These are phyloP conservation scores for Cephalopholis sonnerati DNA, from an alignment of 2,113 vertebrate species.

Conservation along the genomic window DNA sequence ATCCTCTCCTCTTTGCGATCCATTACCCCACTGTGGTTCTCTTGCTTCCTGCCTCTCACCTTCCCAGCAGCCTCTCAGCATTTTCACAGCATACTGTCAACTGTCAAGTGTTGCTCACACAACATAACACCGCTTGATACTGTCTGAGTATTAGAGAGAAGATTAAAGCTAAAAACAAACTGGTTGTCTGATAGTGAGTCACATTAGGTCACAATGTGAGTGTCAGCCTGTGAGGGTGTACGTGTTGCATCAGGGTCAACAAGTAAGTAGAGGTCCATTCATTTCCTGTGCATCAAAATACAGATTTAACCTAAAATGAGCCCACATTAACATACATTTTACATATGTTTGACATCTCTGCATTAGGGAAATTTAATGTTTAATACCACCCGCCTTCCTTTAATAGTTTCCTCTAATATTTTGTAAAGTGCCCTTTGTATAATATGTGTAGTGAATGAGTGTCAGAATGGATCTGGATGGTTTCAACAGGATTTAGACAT, in stretches of 20 bases:
- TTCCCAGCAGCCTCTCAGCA: conserved; percentile 35
- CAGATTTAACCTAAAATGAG: not conserved
- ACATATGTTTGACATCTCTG: not conserved
- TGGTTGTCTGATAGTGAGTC: not conserved
- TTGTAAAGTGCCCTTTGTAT: not conserved
- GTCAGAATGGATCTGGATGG: not conserved
- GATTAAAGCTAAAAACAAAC: conserved; percentile 11
- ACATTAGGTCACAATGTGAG: not conserved
- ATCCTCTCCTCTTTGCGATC: conserved; percentile 10
- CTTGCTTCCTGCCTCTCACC: conserved; percentile 46
- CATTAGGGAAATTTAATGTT: not conserved
- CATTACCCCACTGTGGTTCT: conserved; percentile 16
- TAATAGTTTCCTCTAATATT: not conserved
- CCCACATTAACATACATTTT: not conserved
- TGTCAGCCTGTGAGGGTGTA: not conserved
- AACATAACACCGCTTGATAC: conserved; percentile 17
- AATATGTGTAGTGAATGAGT: not conserved
- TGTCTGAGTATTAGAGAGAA: not conserved
- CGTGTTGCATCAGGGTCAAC: not conserved
- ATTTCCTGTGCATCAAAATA: too few relatives aligned
- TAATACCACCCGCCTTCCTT: not conserved
- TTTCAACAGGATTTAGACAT: not conserved
- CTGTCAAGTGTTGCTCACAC: conserved; percentile 36
- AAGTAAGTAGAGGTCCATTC: not conserved
- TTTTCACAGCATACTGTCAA: conserved; percentile 50